Conservation (phyloP, 2,888 invertebrate genomes). For the Colostygia pectinataria region DNA sequence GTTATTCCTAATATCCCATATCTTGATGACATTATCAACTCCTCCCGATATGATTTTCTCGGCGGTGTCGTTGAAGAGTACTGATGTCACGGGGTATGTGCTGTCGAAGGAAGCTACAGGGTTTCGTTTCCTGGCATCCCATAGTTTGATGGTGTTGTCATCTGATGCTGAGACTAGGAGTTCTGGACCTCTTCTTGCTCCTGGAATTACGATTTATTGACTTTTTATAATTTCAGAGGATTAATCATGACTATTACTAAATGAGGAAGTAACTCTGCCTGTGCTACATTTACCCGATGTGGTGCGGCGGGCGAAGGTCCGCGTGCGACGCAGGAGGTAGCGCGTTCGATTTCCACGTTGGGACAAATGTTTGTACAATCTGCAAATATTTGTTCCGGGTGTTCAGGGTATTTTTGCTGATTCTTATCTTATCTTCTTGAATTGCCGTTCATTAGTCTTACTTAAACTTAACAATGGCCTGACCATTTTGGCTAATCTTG, state of each 20-base stretch:
- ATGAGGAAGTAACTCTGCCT: no score
- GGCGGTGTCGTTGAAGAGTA: conserved; percentile 96
- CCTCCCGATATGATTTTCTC: conserved; percentile 98
- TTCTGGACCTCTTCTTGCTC: conserved; percentile 94
- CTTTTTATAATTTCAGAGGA: background rate
- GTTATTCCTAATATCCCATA: conserved; percentile 98
- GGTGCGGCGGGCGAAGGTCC: no score
- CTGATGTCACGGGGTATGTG: conserved; percentile 91
- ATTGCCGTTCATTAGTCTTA: no score
- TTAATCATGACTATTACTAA: background rate
- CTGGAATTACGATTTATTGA: conserved; percentile 56
- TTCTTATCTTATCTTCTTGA: no score
- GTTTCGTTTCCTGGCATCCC: conserved; percentile 96
- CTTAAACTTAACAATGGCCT: no score
- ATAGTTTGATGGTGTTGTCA: conserved; percentile 95
- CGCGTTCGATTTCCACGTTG: no score
- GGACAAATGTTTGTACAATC: no score
- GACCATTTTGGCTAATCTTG: no score
- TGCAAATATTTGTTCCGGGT: no score
- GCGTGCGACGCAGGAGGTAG: no score
- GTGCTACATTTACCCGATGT: no score
- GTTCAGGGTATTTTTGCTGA: no score
- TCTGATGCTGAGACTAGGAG: conserved; percentile 96
- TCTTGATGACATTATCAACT: conserved; percentile 98
- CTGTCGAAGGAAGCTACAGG: conserved; percentile 88